Base-by-base conservation (phyloP, 2,888 invertebrate species). In the Apomyelois bistriatella region DNA sequence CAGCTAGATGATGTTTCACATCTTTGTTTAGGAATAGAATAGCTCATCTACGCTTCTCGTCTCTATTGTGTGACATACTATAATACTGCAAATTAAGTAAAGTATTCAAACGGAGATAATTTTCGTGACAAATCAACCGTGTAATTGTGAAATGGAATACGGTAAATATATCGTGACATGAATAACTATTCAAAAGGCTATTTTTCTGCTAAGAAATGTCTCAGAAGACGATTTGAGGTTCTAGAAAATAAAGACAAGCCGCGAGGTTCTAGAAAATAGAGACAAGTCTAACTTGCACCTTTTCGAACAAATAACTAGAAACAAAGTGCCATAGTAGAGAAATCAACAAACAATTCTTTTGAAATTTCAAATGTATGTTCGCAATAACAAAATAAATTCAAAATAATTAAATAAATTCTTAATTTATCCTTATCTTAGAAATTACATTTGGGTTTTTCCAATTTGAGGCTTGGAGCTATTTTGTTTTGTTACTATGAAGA, bases 1-100 rank as follows among this genome's bases (percentile, higher is more conserved):
- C 35, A 37, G 36, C 43, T 37, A 52, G 52, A 43, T 36, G 35
- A 37, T 51, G 51, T 42, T 43, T 52, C 52, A 43, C 52, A 52
- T 52, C 35, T 43, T 52, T 43, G 35, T 43, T 36, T 42, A 52
- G 41, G 12, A 42, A 6, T 38, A 49, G 43, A 52, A 43, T 52
- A 43, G 41, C 42, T 43, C 43, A 52, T 52, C 35, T 52, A 17
- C 42, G 43, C 43, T 12, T 37, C 28, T 28, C 43, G 43, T 36
- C 52, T 52, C 43, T 35, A 52, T 52, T 52, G 43, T 52, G 16
- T 51, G n/a, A 9, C 15, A 42, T 4, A 16, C 15, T 8, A 16
- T 51, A 51, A 40, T 41, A 13, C 35, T 49, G 15, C 22, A 28
- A 42, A 48, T 49, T 9, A 16, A 36, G 37, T 52, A 12, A 52